Evolutionary conservation across 2,888 invertebrate species (phyloP).

Genomic region (Sphaerophoria rueppellii): DNA sequence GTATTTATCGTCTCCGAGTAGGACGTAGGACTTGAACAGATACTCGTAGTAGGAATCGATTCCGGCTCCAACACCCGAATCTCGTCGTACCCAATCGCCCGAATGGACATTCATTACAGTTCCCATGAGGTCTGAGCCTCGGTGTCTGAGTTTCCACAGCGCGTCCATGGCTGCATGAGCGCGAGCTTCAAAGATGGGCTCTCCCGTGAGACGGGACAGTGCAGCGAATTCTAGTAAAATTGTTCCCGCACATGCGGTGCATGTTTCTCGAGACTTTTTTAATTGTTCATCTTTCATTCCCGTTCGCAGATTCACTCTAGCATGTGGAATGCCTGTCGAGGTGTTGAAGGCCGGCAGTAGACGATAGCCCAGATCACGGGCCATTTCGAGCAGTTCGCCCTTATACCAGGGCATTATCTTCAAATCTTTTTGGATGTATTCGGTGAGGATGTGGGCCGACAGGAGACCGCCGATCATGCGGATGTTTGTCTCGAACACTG

Average conservation of each 20-base stretch:
- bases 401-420: slow-evolving; percentile 92
- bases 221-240: slow-evolving; percentile 99
- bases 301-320: slow-evolving; percentile 93
- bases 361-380: slow-evolving; percentile 95
- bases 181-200: slow-evolving; percentile 95
- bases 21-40: slow-evolving; percentile 97
- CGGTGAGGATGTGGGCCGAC: slow-evolving; percentile 95
- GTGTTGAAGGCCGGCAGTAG: slow-evolving; percentile 99
- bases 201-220: slow-evolving; percentile 93
- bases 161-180: slow-evolving; percentile 98
- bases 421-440: slow-evolving; percentile 89
- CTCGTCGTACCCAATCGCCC: slow-evolving; percentile 98
- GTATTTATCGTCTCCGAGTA: slow-evolving; percentile 96
- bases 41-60: slow-evolving; percentile 99
- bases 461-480: slow-evolving; percentile 97
- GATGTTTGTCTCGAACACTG: slow-evolving; percentile 99
- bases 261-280: slow-evolving; percentile 92
- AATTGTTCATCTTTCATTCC: slow-evolving; percentile 91
- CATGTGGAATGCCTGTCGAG: slow-evolving; percentile 97
- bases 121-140: slow-evolving; percentile 95
- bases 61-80: slow-evolving; percentile 99
- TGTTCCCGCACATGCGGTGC: slow-evolving; percentile 99
- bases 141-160: slow-evolving; percentile 96
- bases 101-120: slow-evolving; percentile 98
- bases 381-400: slow-evolving; percentile 93